Base-by-base conservation (phyloP, 2,888 invertebrate species). In the Anthoptus insignis region DNA sequence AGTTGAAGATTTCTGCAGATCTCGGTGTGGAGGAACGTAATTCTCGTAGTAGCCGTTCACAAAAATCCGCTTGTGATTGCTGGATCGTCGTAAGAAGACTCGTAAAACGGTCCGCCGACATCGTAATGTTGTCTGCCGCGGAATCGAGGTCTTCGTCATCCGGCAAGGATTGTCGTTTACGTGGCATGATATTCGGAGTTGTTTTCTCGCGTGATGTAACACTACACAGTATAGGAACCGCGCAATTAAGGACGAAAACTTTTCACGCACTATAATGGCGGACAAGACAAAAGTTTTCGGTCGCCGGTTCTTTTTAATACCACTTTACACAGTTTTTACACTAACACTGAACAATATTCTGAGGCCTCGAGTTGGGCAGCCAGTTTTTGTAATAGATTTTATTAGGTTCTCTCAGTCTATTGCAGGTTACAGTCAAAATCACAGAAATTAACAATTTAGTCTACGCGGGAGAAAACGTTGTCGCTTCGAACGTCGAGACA, bases 61-160 rank as follows among this genome's bases (percentile, higher is more conserved):
- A 37, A 37, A 37, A 37, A 5, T 37, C 37, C 14, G 37, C 37
- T 8, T 37, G 37, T 14, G 37, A 37, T 8, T 37, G 37, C 14
- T 37, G 37, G 14, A 37, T 37, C 14, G 37, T 37, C 37, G 37
- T 14, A 37, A 37, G 37, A 37, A 37, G 37, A 37, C 37, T 37
- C 37, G 37, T 37, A 37, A 37, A 37, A 14, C 37, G 37, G 37
- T 37, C 37, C 14, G 37, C 37, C 14, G 37, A 37, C 37, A 37
- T 37, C 14, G 37, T 37, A 37, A 37, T 16, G 16, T 37, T 37
- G 14, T 37, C 37, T 14, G n/a, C n/a, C n/a, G 37, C 37, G 14
- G 37, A 37, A 37, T 37, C 37, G 11, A 34, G n/a, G 9, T 34
- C 34, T n/a, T 34, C 34, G n/a, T 34, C n/a, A 37, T n/a, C n/a